These are phyloP conservation scores for Drosophila sulfurigaster DNA, from an alignment of 1,140 invertebrate genomes.

Conservation along the genomic window DNA sequence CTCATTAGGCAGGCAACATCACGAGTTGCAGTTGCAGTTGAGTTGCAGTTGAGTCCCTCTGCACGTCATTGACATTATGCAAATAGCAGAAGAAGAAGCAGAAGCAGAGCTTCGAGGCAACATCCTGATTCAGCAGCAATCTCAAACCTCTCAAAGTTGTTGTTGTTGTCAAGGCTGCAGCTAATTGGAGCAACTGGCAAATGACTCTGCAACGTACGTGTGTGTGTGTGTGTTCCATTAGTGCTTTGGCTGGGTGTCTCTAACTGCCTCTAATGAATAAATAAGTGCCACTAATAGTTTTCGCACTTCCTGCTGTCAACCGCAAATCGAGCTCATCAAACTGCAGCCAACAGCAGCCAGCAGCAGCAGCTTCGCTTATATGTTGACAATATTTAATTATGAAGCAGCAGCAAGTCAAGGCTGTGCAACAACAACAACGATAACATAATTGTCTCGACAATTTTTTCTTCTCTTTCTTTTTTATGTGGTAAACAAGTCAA, in stretches of 20 bases:
- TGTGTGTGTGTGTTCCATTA: conserved; percentile 20
- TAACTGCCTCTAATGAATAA: conserved; percentile 83
- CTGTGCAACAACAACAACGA: conserved; percentile 26
- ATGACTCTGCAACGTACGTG: conserved; percentile 19
- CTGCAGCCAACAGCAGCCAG: conserved; percentile 40
- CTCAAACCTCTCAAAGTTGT: background rate
- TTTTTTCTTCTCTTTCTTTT: conserved; percentile 16
- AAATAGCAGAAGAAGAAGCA: conserved; percentile 51
- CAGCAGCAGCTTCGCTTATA: conserved; percentile 17
- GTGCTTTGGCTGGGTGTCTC: conserved; percentile 65
- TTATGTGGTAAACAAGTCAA: conserved; percentile 58
- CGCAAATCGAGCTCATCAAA: conserved; percentile 60
- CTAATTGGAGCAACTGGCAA: conserved; percentile 67
- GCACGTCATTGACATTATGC: conserved; percentile 63
- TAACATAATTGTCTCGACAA: conserved; percentile 52
- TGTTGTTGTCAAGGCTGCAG: conserved; percentile 15
- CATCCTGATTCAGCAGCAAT: conserved; percentile 52
- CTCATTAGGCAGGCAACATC: conserved; percentile 26
- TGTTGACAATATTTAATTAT: conserved; percentile 82
- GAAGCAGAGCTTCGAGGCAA: conserved; percentile 21
- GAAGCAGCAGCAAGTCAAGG: conserved; percentile 35
- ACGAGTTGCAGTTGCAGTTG: conserved; percentile 18
- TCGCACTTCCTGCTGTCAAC: conserved; percentile 75
- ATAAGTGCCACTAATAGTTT: conserved; percentile 83
- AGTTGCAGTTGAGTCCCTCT: background rate